These are phyloP conservation scores for Petroica traversi DNA, from an alignment of 2,113 vertebrate species.

Conservation along the genomic window DNA sequence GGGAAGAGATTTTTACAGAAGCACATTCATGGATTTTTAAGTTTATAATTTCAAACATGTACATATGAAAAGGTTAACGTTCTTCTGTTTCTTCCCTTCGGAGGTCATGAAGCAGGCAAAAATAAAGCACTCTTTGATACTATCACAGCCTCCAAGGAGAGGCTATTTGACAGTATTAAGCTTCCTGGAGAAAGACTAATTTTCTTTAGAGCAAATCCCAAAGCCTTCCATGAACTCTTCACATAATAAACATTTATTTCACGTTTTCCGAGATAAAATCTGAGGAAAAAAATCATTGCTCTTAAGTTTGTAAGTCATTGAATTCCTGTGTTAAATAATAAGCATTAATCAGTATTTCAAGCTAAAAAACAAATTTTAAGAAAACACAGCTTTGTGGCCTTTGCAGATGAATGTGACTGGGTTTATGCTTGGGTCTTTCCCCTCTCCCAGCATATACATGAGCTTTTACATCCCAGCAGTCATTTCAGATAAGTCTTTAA, in stretches of 20 bases:
- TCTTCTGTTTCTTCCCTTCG: neutral
- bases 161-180: neutral
- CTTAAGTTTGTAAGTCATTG: neutral
- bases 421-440: neutral
- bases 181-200: neutral
- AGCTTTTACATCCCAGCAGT: neutral
- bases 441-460: neutral
- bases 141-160: neutral
- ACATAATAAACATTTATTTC: neutral
- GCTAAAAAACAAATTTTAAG: neutral
- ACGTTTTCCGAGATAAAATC: neutral
- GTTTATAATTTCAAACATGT: neutral
- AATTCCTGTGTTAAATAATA: neutral
- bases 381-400: neutral
- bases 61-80: slow-evolving; percentile 15
- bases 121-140: slow-evolving; percentile 43
- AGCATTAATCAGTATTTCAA: slow-evolving; percentile 1
- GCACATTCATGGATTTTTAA: neutral
- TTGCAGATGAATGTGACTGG: neutral
- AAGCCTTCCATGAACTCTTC: slow-evolving; percentile 2
- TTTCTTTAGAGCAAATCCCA: neutral
- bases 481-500: neutral
- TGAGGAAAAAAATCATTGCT: neutral
- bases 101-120: neutral
- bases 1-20: slow-evolving; percentile 12